Evolutionary conservation across 2,113 vertebrate genomes (phyloP).

Genomic region (Xiphias gladius): DNA sequence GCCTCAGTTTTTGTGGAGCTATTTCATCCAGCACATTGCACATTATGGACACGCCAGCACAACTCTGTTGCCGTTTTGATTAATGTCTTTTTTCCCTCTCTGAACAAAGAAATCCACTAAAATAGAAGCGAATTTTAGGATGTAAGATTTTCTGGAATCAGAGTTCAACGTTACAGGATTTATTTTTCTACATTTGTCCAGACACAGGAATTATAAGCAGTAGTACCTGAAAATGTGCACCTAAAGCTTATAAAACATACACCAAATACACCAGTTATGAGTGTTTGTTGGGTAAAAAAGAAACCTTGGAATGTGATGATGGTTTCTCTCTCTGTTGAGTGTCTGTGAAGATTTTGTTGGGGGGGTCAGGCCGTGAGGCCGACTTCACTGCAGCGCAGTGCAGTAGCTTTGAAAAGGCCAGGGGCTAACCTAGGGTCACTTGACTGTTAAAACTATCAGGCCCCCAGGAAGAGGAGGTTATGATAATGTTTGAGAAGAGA

Average conservation of each 20-base stretch:
- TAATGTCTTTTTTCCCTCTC: slow-evolving; percentile 54
- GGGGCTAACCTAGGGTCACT: slow-evolving; percentile 92
- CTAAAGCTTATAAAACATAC: neutral
- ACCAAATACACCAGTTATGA: neutral
- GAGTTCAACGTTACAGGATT: neutral
- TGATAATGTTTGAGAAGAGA: slow-evolving; percentile 83
- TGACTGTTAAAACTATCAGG: slow-evolving; percentile 84
- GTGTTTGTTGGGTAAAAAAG: slow-evolving; percentile 4
- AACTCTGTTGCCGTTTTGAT: slow-evolving; percentile 64
- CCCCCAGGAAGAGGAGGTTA: slow-evolving; percentile 81
- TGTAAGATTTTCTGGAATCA: too few species aligned
- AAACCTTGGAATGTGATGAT: slow-evolving; percentile 61
- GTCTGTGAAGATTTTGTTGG: slow-evolving; percentile 64
- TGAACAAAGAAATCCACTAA: slow-evolving; percentile 8
- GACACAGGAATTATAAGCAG: neutral
- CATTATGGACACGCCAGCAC: slow-evolving; percentile 68
- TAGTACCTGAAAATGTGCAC: neutral
- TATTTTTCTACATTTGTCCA: neutral
- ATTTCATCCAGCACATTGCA: slow-evolving; percentile 73
- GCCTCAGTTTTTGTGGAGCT: slow-evolving; percentile 73
- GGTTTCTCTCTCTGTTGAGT: slow-evolving; percentile 49
- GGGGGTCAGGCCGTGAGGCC: slow-evolving; percentile 79
- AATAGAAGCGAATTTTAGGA: slow-evolving; percentile 3
- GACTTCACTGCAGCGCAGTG: slow-evolving; percentile 67
- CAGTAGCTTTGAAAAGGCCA: slow-evolving; percentile 85